phyloP scores from a whole-genome alignment of 2,797 vertebrate species.

The Microcaecilia unicolor region DNA sequence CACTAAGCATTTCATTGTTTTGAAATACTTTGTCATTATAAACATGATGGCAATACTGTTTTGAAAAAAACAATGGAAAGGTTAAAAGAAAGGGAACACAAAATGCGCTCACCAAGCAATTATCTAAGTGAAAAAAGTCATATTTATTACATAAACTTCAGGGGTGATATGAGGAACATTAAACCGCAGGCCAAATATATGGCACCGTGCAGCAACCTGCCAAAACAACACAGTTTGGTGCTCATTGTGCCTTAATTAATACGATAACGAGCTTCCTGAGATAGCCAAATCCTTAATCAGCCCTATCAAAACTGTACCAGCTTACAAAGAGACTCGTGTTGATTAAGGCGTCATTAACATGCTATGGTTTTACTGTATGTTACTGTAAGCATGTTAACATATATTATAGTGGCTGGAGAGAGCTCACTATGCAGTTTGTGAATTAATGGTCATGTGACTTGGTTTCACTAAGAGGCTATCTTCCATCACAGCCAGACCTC shows the following conservation, averaged over 20 bases:
- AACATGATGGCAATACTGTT: slow-evolving; percentile 14
- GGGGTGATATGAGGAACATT: slow-evolving; percentile 32
- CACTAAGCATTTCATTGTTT: not conserved
- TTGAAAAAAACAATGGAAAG: slow-evolving; percentile 1
- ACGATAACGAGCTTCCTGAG: slow-evolving; percentile 68
- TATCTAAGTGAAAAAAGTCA: slow-evolving; percentile 26
- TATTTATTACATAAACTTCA: slow-evolving; percentile 31
- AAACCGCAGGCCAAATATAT: slow-evolving; percentile 40
- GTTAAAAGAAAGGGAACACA: slow-evolving; percentile 10
- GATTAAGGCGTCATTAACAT: slow-evolving; percentile 74
- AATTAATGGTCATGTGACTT: slow-evolving; percentile 61
- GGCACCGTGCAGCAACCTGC: slow-evolving; percentile 50
- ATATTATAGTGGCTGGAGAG: slow-evolving; percentile 58
- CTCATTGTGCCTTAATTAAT: slow-evolving; percentile 72
- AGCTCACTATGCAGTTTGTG: slow-evolving; percentile 59
- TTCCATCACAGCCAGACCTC: slow-evolving; percentile 69
- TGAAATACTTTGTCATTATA: not conserved
- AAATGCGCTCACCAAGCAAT: slow-evolving; percentile 33
- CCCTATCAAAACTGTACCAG: slow-evolving; percentile 66
- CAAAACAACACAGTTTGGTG: slow-evolving; percentile 62
- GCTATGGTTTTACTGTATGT: slow-evolving; percentile 71
- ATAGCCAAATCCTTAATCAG: slow-evolving; percentile 75
- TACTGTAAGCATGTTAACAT: slow-evolving; percentile 68
- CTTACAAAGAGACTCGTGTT: slow-evolving; percentile 54
- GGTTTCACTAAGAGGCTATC: slow-evolving; percentile 61